Evolutionary conservation across 2,797 vertebrate species (phyloP), one percentile per base, ranked within the genome.

Genomic region (Perodicticus potto): DNA sequence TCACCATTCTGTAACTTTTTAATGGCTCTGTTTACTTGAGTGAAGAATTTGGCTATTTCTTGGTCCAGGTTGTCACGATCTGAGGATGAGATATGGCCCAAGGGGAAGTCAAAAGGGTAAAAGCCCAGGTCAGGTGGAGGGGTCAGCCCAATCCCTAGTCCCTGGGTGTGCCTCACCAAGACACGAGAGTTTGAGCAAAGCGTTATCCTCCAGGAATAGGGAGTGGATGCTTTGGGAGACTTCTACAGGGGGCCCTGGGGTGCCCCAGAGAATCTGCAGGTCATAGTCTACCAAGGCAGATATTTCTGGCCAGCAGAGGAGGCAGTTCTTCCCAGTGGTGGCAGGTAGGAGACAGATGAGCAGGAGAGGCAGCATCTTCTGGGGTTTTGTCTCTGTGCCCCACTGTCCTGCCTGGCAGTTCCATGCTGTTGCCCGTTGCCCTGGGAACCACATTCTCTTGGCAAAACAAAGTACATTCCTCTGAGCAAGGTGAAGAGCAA

Each of bases 261-360:
- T 53, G 5, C 96, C 97, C 97, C 97, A 97, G 34, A 97, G 97
- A 32, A 96, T 11, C 89, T 97, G 80, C 6, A 98, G 89, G 65
- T 98, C 97, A 4, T 97, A 98, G 40, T 97, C 96, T 12, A 97
- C 17, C 22, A 88, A 8, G 2, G 93, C 22, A 0, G 92, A 78
- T 86, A 97, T 73, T 40, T 93, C 89, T 7, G 95, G 80, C 97
- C 97, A 97, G 96, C 97, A 98, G 5, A 0, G 73, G 49, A 97
- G 78, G 20, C 96, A 97, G 77, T n/a, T 95, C 8, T 57, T 81
- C 19, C 73, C 91, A 0, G 1, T 0, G 12, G 82, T 0, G 0
- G 32, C 1, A 1, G 94, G 53, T 12, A 97, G 78, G 19, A 97
- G 53, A 57, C 73, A 96, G n/a, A 73, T 3, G 10, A 98, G 63